Conservation (phyloP, 1,140 invertebrate genomes). For the Drosophila sulfurigaster region DNA sequence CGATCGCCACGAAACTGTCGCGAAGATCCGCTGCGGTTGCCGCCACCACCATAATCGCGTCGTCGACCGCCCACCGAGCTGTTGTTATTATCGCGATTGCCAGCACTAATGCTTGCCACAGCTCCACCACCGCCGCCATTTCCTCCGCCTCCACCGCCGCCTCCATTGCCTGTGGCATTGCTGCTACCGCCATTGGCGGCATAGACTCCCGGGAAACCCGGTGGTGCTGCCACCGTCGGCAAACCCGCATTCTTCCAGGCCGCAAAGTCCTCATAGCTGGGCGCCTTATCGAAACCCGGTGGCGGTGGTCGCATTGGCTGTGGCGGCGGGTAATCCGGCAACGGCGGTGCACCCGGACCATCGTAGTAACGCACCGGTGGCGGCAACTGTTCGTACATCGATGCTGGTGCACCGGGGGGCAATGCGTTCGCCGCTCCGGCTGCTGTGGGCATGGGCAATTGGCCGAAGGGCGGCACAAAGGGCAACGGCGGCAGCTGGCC, state of each 20-base stretch:
- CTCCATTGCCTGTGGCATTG: constrained; percentile 18
- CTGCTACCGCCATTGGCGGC: constrained; percentile 65
- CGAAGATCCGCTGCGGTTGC: constrained; percentile 61
- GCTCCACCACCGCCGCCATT: constrained; percentile 32
- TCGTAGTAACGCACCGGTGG: constrained; percentile 92
- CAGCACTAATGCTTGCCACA: constrained; percentile 45
- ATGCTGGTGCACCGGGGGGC: constrained; percentile 87
- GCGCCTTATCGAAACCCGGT: constrained; percentile 88
- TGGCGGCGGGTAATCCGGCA: constrained; percentile 87
- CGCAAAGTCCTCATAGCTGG: constrained; percentile 93
- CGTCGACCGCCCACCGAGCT: constrained; percentile 69
- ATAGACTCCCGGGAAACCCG: constrained; percentile 67
- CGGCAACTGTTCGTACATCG: constrained; percentile 84
- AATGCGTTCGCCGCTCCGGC: constrained; percentile 88
- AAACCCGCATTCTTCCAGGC: constrained; percentile 90
- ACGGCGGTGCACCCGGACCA: constrained; percentile 87
- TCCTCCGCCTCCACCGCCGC: constrained; percentile 7
- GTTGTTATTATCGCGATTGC: constrained; percentile 72
- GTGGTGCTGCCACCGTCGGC: constrained; percentile 69
- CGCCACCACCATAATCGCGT: constrained; percentile 68
- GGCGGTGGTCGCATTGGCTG: constrained; percentile 85
- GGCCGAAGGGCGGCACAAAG: constrained; percentile 88
- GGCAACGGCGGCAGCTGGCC: constrained; percentile 91
- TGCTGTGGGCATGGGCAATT: constrained; percentile 85
- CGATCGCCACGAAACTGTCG: constrained; percentile 69